phyloP scores from a whole-genome alignment of 2,797 vertebrate species.

The Rousettus madagascariensis region DNA sequence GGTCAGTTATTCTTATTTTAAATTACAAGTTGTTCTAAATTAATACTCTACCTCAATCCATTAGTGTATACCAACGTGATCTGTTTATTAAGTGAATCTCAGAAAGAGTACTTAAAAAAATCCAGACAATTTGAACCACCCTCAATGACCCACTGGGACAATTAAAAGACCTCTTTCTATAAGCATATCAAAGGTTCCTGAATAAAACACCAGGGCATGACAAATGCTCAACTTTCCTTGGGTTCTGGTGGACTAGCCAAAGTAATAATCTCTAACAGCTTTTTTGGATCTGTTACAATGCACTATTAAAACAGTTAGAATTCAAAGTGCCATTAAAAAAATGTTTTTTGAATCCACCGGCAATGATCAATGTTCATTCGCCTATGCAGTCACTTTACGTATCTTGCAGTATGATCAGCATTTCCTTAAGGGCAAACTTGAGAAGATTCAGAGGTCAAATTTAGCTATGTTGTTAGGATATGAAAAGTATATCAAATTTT shows the following conservation, averaged over 20 bases:
- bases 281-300: constrained; percentile 81
- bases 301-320: constrained; percentile 75
- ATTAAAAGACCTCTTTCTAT: neutral
- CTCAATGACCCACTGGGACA: neutral
- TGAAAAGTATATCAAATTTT: constrained; percentile 19
- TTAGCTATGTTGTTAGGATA: constrained; percentile 27
- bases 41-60: constrained; percentile 5
- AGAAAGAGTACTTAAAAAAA: constrained; percentile 19
- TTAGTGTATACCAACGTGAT: constrained; percentile 33
- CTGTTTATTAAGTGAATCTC: constrained; percentile 52
- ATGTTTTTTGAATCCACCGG: constrained; percentile 46
- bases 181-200: constrained; percentile 32
- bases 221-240: constrained; percentile 68
- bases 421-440: constrained; percentile 16
- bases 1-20: constrained; percentile 58
- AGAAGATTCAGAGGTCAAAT: constrained; percentile 44
- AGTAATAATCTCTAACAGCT: constrained; percentile 80
- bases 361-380: constrained; percentile 72
- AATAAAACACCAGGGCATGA: constrained; percentile 41
- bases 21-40: constrained; percentile 57
- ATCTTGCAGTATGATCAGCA: neutral
- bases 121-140: neutral
- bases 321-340: constrained; percentile 54
- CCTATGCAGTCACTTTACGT: constrained; percentile 44
- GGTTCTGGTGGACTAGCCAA: constrained; percentile 64